Base-by-base conservation (phyloP, 2,113 vertebrate species). In the Halcyon malimbica region DNA sequence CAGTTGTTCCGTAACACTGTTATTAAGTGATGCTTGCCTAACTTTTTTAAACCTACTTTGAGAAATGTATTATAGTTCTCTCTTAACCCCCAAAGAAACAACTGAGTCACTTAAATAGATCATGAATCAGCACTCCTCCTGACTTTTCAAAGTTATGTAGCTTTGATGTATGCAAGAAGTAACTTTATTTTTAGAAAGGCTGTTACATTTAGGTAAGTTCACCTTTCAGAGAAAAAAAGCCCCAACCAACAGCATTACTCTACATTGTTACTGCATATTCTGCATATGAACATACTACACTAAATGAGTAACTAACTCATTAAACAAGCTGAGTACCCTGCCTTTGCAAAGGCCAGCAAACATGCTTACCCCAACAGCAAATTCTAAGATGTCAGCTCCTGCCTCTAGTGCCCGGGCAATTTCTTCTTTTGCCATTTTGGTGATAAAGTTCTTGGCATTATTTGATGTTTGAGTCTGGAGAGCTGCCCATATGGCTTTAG, bases 391-490 rank as follows among this genome's bases (percentile, higher is more conserved):
- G 81, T 99, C 97, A 1, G 94, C 93, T 77, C 99, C 99, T 10
- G 94, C 95, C 15, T 98, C 97, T 95, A 99, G 81, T 3, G 98
- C 98, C 4, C 97, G 91, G 8, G 98, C 99, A 2, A 97, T 99
- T 88, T 99, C 99, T 73, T 99, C 99, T 94, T 99, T 99, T 25
- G 98, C 96, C 98, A 99, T 97, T 97, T 99, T 99, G 92, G 99
- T 99, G 98, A 99, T 99, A 97, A 99, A 99, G 96, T 99, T 99
- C 97, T 99, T 99, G 93, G 99, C 99, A 31, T 99, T 98, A 94
- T 98, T 99, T 68, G 99, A 98, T 0, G 98, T 98, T 87, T 99
- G 99, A 4, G 99, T 99, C 96, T 99, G 99, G 60, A 99, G 98
- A 94, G 99, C 98, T 35, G 99, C 97, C 99, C 99, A 99, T 96